Evolutionary conservation across 2,113 vertebrate genomes (phyloP), one percentile per base, ranked within the genome.

Genomic region (Felis chaus): DNA sequence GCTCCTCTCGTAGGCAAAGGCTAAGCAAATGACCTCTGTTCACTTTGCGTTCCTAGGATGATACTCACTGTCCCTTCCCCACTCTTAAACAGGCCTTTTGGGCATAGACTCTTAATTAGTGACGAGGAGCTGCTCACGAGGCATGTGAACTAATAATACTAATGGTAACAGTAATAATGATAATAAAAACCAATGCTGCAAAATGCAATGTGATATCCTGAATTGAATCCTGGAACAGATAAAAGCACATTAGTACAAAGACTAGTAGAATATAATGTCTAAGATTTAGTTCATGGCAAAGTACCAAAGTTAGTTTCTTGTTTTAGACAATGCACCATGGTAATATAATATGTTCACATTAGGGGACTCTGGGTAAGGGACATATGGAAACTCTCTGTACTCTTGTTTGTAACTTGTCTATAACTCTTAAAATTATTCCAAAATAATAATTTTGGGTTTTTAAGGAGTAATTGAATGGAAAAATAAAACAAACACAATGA

Each of bases 281-380:
- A 50, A 25, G 33, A 27, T 57, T 48, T 11, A 48, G 45, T 27
- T 65, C 10, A 41, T 39, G 53, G 61, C 55, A 50, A 87, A 84
- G 23, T 6, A 36, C 39, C 11, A 53, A 36, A 53, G 19, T 2
- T 76, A n/a, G 19, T 61, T 61, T 69, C 94, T 50, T 39, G 19
- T n/a, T 45, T 73, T 79, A 65, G 36, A 85, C 25, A 27, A 5
- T 1, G 33, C 23, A 41, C 27, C 7, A 23, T 1, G 14, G 65
- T 29, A 88, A 29, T 1, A 4, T 73, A 41, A 25, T 23, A 68
- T 0, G 3, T 0, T 83, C 27, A 21, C 7, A 1, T 27, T 2
- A 21, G n/a, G 57, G 11, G 16, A 57, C 19, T 27, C 7, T 31
- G 27, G 13, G 39, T 50, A 13, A 80, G 29, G 1, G 31, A 7